phyloP scores from a whole-genome alignment of 2,113 vertebrate genomes.

The Synchiropus splendidus region DNA sequence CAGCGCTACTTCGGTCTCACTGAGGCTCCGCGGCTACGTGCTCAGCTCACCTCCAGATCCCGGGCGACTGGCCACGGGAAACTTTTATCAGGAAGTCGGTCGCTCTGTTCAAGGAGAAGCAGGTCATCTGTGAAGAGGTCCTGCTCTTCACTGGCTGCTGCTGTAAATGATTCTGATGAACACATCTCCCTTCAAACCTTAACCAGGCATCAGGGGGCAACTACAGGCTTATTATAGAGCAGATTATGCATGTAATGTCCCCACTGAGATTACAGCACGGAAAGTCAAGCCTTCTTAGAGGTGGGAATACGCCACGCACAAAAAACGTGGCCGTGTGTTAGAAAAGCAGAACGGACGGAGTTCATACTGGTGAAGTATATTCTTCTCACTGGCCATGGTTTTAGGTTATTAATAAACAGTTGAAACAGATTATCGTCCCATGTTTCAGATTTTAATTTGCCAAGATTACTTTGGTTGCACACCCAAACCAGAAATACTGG shows the following conservation, averaged over 20 bases:
- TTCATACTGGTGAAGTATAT: no score
- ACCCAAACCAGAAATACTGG: no score
- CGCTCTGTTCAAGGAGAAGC: constrained; percentile 46
- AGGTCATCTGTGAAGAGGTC: constrained; percentile 49
- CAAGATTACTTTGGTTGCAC: no score
- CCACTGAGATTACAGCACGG: constrained; percentile 41
- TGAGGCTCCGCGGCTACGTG: constrained; percentile 12
- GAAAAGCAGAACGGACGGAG: constrained; percentile 1
- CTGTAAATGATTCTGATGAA: constrained; percentile 60
- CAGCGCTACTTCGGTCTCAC: constrained; percentile 8
- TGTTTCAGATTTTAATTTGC: no score
- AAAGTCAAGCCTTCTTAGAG: constrained; percentile 17
- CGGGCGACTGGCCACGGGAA: constrained; percentile 13
- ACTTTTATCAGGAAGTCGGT: constrained; percentile 34
- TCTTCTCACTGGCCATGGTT: no score
- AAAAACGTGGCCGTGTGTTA: constrained; percentile 10
- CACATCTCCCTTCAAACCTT: constrained; percentile 40
- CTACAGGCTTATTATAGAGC: constrained; percentile 44
- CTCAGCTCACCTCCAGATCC: constrained; percentile 27
- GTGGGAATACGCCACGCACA: constrained; percentile 11
- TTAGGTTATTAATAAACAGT: no score
- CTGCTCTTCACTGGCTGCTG: constrained; percentile 39
- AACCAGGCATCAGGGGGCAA: constrained; percentile 40
- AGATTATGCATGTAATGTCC: constrained; percentile 57
- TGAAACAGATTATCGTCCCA: no score